Conservation (phyloP, 2,888 invertebrate species). For the Xanthorhoe spadicearia region DNA sequence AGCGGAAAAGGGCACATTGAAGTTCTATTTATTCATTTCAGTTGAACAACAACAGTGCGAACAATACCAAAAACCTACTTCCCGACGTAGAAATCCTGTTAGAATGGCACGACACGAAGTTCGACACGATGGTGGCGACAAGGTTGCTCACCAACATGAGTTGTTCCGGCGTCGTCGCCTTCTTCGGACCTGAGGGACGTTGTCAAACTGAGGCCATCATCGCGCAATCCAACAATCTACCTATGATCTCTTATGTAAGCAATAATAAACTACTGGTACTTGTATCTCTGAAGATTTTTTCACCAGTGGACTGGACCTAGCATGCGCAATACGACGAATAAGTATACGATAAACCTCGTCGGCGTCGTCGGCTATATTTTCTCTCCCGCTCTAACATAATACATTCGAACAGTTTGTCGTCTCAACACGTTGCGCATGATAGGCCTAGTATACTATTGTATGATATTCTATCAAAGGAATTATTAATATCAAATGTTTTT, state of each 20-base stretch:
- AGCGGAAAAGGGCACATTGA: too few relatives aligned
- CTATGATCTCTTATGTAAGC: conserved; percentile 98
- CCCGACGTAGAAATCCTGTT: conserved; percentile 90
- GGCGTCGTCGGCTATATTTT: too few relatives aligned
- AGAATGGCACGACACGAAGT: conserved; percentile 93
- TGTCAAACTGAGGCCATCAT: conserved; percentile 98
- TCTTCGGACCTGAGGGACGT: conserved; percentile 97
- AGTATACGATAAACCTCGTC: neutral
- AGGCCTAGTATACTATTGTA: neutral
- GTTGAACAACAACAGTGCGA: conserved; percentile 88
- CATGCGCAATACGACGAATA: too few relatives aligned
- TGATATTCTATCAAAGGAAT: neutral
- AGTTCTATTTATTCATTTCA: conserved; percentile 57
- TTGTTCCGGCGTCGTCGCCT: conserved; percentile 94
- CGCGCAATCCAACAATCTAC: conserved; percentile 96
- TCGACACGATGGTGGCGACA: conserved; percentile 93
- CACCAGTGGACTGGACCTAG: too few relatives aligned
- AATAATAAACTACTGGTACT: neutral
- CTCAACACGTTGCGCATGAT: neutral
- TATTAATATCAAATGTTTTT: conserved; percentile 76
- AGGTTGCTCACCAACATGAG: conserved; percentile 95
- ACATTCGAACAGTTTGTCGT: too few relatives aligned
- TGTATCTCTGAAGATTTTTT: neutral
- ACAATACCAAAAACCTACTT: conserved; percentile 71
- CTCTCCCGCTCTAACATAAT: too few relatives aligned